These are phyloP conservation scores for Mustela nigripes DNA, from an alignment of 2,113 vertebrate species.

Conservation along the genomic window DNA sequence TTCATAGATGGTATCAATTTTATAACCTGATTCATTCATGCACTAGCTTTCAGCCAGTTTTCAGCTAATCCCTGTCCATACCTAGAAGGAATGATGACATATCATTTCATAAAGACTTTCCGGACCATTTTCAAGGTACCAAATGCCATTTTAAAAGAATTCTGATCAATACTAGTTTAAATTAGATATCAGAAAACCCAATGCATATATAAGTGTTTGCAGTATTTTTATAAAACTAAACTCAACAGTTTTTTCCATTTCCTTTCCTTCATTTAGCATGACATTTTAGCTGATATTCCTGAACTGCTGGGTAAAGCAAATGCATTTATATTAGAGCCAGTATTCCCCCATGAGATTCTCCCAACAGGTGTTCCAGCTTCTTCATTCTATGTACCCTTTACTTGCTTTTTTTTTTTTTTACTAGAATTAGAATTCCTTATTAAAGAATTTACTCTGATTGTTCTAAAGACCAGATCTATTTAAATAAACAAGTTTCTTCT, in stretches of 20 bases:
- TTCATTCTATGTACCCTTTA: slow-evolving; percentile 14
- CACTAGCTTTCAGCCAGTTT: slow-evolving; percentile 73
- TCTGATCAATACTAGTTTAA: slow-evolving; percentile 79
- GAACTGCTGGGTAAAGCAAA: not conserved
- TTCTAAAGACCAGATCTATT: slow-evolving; percentile 49
- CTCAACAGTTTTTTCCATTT: slow-evolving; percentile 66
- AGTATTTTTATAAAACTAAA: slow-evolving; percentile 74
- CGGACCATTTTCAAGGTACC: slow-evolving; percentile 68
- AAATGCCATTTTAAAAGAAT: slow-evolving; percentile 78
- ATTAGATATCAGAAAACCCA: slow-evolving; percentile 81
- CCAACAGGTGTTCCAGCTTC: slow-evolving; percentile 47
- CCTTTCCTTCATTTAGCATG: slow-evolving; percentile 68
- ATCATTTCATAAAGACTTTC: slow-evolving; percentile 79
- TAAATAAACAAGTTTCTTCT: slow-evolving; percentile 9
- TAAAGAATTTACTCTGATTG: slow-evolving; percentile 46
- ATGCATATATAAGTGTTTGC: slow-evolving; percentile 77
- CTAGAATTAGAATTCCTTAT: slow-evolving; percentile 47
- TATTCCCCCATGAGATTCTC: slow-evolving; percentile 22
- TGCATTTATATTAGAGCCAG: slow-evolving; percentile 63
- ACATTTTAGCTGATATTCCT: slow-evolving; percentile 67
- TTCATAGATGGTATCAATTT: slow-evolving; percentile 77
- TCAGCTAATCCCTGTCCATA: slow-evolving; percentile 77
- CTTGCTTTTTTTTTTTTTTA: slow-evolving; percentile 37
- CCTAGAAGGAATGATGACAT: slow-evolving; percentile 79
- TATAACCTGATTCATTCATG: slow-evolving; percentile 77